Conservation (phyloP, 2,797 vertebrate genomes). For the Enteromius treurensis region DNA sequence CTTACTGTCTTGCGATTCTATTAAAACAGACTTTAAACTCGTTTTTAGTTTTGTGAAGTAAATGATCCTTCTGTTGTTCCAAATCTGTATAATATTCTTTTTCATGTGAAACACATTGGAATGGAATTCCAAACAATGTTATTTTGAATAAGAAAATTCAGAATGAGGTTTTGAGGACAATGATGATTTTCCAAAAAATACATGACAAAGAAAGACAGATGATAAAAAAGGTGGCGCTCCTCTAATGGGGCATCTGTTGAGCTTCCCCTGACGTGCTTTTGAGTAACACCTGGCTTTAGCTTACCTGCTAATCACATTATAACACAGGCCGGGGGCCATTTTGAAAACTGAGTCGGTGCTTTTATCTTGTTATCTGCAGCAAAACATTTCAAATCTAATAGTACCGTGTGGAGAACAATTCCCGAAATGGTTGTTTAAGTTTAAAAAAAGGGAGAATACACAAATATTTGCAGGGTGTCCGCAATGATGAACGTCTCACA, state of each 20-base stretch:
- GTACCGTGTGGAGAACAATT: conserved; percentile 5
- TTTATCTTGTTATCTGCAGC: conserved; percentile 49
- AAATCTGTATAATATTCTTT: background rate
- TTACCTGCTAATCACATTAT: conserved; percentile 77
- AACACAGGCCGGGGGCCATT: conserved; percentile 58
- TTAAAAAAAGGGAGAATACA: conserved; percentile 30
- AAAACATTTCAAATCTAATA: conserved; percentile 49
- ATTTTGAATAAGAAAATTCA: background rate
- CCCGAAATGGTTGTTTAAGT: conserved; percentile 5
- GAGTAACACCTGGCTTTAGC: conserved; percentile 67
- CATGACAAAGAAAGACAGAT: conserved; percentile 57
- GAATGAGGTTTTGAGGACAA: conserved; percentile 15
- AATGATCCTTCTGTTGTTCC: background rate
- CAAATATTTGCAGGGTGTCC: conserved; percentile 31
- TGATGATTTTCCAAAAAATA: conserved; percentile 64
- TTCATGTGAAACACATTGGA: background rate
- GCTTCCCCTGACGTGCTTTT: conserved; percentile 62
- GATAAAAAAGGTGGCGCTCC: conserved; percentile 70
- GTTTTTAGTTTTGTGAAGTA: background rate
- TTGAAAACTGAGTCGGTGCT: conserved; percentile 64
- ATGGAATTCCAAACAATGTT: background rate
- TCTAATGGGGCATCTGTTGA: conserved; percentile 73
- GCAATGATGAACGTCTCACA: conserved; percentile 29
- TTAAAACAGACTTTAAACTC: background rate
- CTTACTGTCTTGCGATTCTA: background rate